Evolutionary conservation across 2,888 invertebrate species (phyloP).

Genomic region (Amphiduros pacificus): DNA sequence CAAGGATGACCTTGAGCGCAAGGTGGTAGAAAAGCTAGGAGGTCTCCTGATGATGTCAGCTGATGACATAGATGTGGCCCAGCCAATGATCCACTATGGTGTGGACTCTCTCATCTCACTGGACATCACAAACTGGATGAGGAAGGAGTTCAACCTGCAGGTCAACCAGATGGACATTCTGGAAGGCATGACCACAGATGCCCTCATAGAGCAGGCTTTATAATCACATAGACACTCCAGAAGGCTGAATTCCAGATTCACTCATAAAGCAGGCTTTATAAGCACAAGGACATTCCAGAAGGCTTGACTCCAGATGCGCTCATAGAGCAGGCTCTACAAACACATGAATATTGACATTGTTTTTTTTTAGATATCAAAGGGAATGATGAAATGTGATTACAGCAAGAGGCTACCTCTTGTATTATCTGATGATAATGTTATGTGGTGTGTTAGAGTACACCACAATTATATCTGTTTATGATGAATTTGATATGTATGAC

Average conservation of each 20-base stretch:
- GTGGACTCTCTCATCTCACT: conserved; percentile 13
- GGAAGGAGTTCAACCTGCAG: conserved; percentile 13
- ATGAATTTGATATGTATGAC: too few species aligned
- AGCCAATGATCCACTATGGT: conserved; percentile 8
- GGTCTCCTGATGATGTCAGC: conserved; percentile 8
- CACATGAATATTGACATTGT: too few species aligned
- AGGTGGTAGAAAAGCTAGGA: not conserved
- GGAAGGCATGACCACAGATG: conserved; percentile 6
- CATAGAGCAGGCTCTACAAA: conserved; percentile 1
- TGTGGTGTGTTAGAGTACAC: too few species aligned
- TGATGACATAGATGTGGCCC: conserved; percentile 3
- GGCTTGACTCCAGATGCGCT: conserved; percentile 1
- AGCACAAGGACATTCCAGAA: conserved; percentile 9
- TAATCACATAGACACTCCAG: too few species aligned
- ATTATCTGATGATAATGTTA: too few species aligned
- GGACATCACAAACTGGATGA: conserved; percentile 13
- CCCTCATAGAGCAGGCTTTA: not conserved
- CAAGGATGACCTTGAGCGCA: conserved; percentile 1
- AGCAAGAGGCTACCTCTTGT: too few species aligned
- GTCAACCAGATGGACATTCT: conserved; percentile 14
- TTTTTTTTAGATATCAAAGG: too few species aligned
- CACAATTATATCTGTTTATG: too few species aligned
- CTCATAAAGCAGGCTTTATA: too few species aligned
- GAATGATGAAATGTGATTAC: too few species aligned
- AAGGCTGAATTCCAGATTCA: too few species aligned